phyloP scores from a whole-genome alignment of 2,888 invertebrate genomes.

The Amblyjoppa proteus region DNA sequence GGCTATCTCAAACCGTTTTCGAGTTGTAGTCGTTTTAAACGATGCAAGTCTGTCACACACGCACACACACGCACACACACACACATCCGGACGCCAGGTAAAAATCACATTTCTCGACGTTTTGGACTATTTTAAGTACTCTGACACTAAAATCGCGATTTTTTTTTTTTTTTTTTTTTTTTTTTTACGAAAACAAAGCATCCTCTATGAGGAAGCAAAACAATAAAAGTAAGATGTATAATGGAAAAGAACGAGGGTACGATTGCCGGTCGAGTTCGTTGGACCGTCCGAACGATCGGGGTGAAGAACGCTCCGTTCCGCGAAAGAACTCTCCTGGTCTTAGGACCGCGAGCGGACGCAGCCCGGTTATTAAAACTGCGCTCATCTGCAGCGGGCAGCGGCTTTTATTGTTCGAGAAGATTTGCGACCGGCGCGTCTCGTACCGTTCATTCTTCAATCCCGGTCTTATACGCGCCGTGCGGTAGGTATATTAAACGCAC shows the following conservation, averaged over 20 bases:
- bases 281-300: slow-evolving; percentile 23
- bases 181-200: too few species aligned
- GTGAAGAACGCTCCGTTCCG: slow-evolving; percentile 30
- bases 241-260: background rate
- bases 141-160: too few species aligned
- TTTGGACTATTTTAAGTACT: too few species aligned
- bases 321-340: slow-evolving; percentile 11
- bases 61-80: too few species aligned
- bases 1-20: too few species aligned
- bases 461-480: slow-evolving; percentile 49
- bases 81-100: too few species aligned
- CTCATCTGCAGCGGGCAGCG: slow-evolving; percentile 55
- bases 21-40: too few species aligned
- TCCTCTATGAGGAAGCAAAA: too few species aligned
- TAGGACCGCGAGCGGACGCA: slow-evolving; percentile 5
- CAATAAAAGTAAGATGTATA: background rate
- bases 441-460: slow-evolving; percentile 46
- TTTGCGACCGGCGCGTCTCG: slow-evolving; percentile 62
- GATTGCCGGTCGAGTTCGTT: slow-evolving; percentile 37
- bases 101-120: too few species aligned
- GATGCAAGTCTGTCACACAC: too few species aligned
- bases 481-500: slow-evolving; percentile 56
- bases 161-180: too few species aligned
- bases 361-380: slow-evolving; percentile 60
- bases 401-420: slow-evolving; percentile 65